These are phyloP conservation scores for Heliangelus exortis DNA, from an alignment of 2,797 vertebrate genomes.

Conservation along the genomic window DNA sequence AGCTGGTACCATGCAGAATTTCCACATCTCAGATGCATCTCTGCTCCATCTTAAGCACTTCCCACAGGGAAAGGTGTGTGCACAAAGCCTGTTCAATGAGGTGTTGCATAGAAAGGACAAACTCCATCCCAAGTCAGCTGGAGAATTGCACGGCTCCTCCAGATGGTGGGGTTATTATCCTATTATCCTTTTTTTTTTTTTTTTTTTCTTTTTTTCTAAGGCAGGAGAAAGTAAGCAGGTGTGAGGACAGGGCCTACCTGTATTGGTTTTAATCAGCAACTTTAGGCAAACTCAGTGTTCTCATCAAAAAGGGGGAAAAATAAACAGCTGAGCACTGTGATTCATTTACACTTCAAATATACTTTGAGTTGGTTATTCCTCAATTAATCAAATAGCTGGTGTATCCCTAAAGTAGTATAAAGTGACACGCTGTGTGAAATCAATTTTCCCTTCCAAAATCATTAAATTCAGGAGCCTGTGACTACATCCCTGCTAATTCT, in stretches of 20 bases:
- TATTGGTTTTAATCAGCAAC: conserved; percentile 74
- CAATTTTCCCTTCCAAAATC: conserved; percentile 86
- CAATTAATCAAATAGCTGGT: conserved; percentile 86
- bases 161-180: background rate
- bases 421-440: conserved; percentile 87
- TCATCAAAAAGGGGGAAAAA: conserved; percentile 75
- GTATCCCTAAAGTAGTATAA: conserved; percentile 87
- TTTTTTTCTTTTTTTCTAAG: background rate
- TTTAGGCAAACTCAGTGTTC: conserved; percentile 77
- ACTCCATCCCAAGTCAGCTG: conserved; percentile 26
- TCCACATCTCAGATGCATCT: background rate
- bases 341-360: conserved; percentile 89
- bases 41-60: background rate
- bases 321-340: conserved; percentile 81
- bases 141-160: conserved; percentile 14
- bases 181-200: too few species aligned
- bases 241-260: conserved; percentile 34
- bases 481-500: conserved; percentile 81
- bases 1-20: background rate
- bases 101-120: background rate
- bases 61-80: background rate
- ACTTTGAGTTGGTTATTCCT: conserved; percentile 83
- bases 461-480: conserved; percentile 85
- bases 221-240: conserved; percentile 66
- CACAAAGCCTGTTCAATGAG: conserved; percentile 24